Evolutionary conservation across 2,888 invertebrate species (phyloP).

Genomic region (Nesidiocoris tenuis): DNA sequence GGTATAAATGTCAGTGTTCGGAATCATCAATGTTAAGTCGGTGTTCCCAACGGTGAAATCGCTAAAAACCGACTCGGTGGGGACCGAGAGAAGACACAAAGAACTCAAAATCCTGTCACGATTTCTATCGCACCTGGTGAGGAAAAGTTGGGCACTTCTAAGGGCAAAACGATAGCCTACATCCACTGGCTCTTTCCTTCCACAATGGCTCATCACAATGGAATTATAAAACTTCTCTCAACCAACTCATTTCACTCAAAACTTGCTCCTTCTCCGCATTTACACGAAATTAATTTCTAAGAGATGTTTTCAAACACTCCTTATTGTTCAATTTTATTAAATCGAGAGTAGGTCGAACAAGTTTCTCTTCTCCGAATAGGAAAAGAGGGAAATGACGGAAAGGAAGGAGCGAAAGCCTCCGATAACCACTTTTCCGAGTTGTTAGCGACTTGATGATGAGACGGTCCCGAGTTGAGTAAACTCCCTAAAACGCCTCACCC

Average conservation of each 20-base stretch:
- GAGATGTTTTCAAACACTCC: slow-evolving; percentile 35
- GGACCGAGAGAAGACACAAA: not conserved
- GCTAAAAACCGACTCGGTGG: too few relatives aligned
- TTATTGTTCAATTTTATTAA: slow-evolving; percentile 38
- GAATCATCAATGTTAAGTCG: too few relatives aligned
- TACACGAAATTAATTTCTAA: slow-evolving; percentile 34
- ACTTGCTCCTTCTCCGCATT: slow-evolving; percentile 29
- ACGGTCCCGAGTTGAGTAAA: not conserved
- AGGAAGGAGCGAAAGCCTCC: not conserved
- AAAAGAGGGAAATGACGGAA: not conserved
- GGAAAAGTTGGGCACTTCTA: not conserved
- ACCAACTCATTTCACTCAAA: slow-evolving; percentile 36
- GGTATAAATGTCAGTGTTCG: too few relatives aligned
- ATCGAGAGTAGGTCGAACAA: slow-evolving; percentile 13
- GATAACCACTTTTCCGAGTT: slow-evolving; percentile 12
- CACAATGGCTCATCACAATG: slow-evolving; percentile 9
- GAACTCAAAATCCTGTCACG: not conserved
- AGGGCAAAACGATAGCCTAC: not conserved
- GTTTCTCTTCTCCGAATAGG: slow-evolving; percentile 15
- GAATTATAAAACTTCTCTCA: slow-evolving; percentile 23
- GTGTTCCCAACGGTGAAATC: too few relatives aligned
- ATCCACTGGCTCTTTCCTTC: not conserved
- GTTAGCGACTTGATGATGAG: slow-evolving; percentile 6
- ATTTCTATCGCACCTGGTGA: not conserved
- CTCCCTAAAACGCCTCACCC: not conserved